Conservation (phyloP, 2,113 vertebrate species). For the Corynorhinus townsendii region DNA sequence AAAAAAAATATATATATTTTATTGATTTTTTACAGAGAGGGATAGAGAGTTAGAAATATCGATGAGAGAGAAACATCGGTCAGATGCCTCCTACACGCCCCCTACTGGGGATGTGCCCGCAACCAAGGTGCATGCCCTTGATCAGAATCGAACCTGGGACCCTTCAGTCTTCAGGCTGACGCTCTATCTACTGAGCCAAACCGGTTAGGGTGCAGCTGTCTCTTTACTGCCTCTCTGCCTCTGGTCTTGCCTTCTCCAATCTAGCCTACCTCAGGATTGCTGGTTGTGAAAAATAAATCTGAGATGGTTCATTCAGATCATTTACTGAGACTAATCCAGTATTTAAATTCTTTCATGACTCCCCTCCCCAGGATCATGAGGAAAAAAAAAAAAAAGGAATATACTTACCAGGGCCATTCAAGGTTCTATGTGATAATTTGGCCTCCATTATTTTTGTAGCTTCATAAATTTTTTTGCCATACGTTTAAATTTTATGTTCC, state of each 20-base stretch:
- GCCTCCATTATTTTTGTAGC: neutral
- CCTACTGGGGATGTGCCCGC: too few species aligned
- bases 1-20: too few species aligned
- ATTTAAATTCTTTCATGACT: neutral
- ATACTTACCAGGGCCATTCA: neutral
- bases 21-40: too few species aligned
- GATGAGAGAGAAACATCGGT: too few species aligned
- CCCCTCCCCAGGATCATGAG: neutral
- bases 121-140: too few species aligned
- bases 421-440: neutral
- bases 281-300: neutral
- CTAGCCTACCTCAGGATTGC: neutral
- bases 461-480: neutral
- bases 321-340: neutral
- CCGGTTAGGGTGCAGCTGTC: neutral
- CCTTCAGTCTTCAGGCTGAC: too few species aligned
- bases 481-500: neutral
- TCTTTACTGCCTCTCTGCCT: neutral
- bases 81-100: too few species aligned
- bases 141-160: too few species aligned
- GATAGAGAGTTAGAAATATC: too few species aligned
- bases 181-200: too few species aligned
- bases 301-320: neutral
- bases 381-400: slow-evolving; percentile 9
- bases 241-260: neutral